A percentile compares a stretch with the other conserved stretches of the same genome.
phyloP scores from a whole-genome alignment of 2,113 vertebrate genomes.

The Cebidichthys violaceus region DNA sequence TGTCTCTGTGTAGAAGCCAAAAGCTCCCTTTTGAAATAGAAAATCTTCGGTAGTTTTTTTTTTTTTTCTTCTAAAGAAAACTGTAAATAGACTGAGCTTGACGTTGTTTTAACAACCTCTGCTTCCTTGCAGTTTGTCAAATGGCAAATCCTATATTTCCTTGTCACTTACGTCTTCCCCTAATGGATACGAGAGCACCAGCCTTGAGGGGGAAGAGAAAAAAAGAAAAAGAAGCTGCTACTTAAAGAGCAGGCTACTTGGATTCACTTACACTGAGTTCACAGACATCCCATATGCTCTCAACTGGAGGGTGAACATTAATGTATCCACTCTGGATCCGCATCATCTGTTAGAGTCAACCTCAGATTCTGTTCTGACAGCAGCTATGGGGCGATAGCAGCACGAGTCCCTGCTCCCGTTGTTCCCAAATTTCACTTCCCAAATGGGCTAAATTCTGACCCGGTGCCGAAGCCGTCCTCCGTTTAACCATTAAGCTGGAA shows the following conservation, averaged over 20 bases:
- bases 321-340: neutral
- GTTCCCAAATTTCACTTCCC: neutral
- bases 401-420: neutral
- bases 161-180: neutral
- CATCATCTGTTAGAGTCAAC: neutral
- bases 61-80: slow-evolving; percentile 26
- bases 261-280: neutral
- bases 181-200: slow-evolving; percentile 1
- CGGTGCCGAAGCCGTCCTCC: slow-evolving; percentile 21
- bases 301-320: slow-evolving; percentile 8
- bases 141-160: slow-evolving; percentile 2
- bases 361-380: slow-evolving; percentile 1
- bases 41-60: slow-evolving; percentile 18
- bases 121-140: slow-evolving; percentile 9
- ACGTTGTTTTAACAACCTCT: neutral
- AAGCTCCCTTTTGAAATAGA: slow-evolving; percentile 24
- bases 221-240: neutral
- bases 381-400: neutral
- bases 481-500: slow-evolving; percentile 54
- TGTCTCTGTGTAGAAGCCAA: slow-evolving; percentile 37
- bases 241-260: neutral
- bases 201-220: slow-evolving; percentile 6
- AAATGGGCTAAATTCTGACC: slow-evolving; percentile 14
- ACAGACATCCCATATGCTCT: neutral
- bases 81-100: slow-evolving; percentile 27